Evolutionary conservation across 2,797 vertebrate species (phyloP).

Genomic region (Pseudotriccus pelzelni): DNA sequence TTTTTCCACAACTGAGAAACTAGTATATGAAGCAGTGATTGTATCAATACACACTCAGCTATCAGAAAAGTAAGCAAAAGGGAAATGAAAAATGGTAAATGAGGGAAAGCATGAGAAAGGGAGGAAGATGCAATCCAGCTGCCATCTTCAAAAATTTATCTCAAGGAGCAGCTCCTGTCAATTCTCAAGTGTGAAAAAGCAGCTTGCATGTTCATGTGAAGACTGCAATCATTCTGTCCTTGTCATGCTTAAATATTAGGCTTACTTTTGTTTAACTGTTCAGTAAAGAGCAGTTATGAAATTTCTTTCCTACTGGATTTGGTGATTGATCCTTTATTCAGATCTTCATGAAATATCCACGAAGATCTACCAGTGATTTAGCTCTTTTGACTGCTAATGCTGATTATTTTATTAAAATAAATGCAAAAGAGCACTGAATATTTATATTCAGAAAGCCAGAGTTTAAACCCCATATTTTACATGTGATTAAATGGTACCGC

Average conservation of each 20-base stretch:
- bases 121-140: not conserved
- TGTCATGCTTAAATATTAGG: constrained; percentile 1
- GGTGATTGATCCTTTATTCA: constrained; percentile 62
- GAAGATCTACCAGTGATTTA: not conserved
- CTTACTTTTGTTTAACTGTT: constrained; percentile 31
- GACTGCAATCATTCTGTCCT: not conserved
- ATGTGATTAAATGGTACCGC: not conserved
- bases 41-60: not conserved
- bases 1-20: not conserved
- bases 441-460: not conserved
- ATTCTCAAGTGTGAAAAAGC: not conserved
- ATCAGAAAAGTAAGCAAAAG: constrained; percentile 9
- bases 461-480: not conserved
- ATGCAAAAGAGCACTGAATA: not conserved
- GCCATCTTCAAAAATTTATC: not conserved
- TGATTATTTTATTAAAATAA: not conserved
- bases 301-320: not conserved
- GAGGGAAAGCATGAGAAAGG: not conserved
- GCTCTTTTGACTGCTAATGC: not conserved
- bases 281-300: not conserved
- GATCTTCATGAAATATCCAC: constrained; percentile 49
- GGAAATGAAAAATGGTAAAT: not conserved
- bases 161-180: not conserved
- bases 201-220: not conserved
- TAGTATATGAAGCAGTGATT: not conserved